Base-by-base conservation (phyloP, 2,113 vertebrate genomes). In the Reinhardtius hippoglossoides region DNA sequence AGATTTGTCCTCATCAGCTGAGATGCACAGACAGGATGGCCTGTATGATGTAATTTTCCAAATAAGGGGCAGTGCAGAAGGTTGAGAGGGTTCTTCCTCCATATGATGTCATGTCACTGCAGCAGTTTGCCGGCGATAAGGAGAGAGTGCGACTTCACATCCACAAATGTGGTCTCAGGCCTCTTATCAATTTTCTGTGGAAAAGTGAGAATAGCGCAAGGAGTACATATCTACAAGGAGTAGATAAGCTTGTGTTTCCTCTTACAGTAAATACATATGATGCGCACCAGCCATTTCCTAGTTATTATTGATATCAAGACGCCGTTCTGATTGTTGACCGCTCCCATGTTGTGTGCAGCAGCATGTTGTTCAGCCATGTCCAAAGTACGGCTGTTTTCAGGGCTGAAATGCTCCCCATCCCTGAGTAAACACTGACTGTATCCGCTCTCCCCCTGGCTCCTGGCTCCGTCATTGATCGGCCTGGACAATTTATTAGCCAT, bases 401-500 rank as follows among this genome's bases (percentile, higher is more conserved):
- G 82, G 76, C 76, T 71, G 31, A 87, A 83, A 79, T 63, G 21
- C 63, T 66, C 72, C 67, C 76, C 56, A n/a, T 84, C 72, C 68
- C 70, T 79, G 80, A 56, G 74, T 88, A 91, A 90, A 94, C 82
- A 92, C 54, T 9, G 44, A 81, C 73, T 64, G 57, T 75, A 80
- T 89, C 82, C 73, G 63, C 60, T 74, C 76, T 18, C 64, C 57
- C 67, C 65, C 69, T 63, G 74, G 76, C 46, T 83, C 75, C 72
- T 63, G 74, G 74, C 42, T 82, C 75, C 70, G 71, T 84, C 87
- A 92, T 92, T 89, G 92, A 92, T 94, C 61, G 79, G 50, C 61
- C 50, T 50, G 67, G 54, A 80, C 90, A 92, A 94, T 94, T 93
- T 95, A 95, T 95, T 94, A 94, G 90, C 89, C 88, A 94, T 95